Conservation (phyloP, 92 coral and sea anemone genomes). For the Zoanthus solanderi region DNA sequence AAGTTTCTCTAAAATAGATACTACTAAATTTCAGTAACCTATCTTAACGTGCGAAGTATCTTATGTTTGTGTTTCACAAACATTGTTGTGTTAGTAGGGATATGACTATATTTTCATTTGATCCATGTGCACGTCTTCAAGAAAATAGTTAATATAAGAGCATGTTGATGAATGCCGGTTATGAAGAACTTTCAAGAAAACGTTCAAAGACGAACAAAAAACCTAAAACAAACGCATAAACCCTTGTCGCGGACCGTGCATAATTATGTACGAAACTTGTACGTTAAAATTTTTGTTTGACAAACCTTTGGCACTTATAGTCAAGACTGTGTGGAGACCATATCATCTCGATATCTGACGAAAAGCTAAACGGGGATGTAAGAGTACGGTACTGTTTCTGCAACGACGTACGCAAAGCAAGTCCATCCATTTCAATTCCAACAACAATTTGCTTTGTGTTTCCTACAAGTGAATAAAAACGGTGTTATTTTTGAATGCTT, state of each 20-base stretch:
- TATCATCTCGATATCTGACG: constrained; percentile 73
- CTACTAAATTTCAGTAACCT: too few species aligned
- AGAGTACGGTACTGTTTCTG: constrained; percentile 64
- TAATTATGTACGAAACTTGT: neutral
- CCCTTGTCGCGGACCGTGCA: neutral
- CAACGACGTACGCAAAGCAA: constrained; percentile 64
- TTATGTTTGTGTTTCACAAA: too few species aligned
- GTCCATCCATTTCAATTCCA: constrained; percentile 72
- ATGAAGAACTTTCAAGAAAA: neutral
- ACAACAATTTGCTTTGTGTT: constrained; percentile 62
- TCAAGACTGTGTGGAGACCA: constrained; percentile 82
- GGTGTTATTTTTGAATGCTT: neutral
- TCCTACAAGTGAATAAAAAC: constrained; percentile 25
- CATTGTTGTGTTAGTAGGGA: too few species aligned
- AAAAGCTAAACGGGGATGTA: constrained; percentile 70
- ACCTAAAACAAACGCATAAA: neutral
- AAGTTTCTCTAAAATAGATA: too few species aligned
- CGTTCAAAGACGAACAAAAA: neutral
- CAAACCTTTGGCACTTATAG: constrained; percentile 30
- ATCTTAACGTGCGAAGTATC: too few species aligned
- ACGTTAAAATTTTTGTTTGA: neutral
- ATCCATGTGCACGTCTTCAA: too few species aligned
- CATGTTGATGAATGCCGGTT: too few species aligned
- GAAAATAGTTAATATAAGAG: too few species aligned
- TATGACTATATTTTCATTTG: too few species aligned